phyloP scores from a whole-genome alignment of 2,888 invertebrate genomes.

The Heliconius charithonia region DNA sequence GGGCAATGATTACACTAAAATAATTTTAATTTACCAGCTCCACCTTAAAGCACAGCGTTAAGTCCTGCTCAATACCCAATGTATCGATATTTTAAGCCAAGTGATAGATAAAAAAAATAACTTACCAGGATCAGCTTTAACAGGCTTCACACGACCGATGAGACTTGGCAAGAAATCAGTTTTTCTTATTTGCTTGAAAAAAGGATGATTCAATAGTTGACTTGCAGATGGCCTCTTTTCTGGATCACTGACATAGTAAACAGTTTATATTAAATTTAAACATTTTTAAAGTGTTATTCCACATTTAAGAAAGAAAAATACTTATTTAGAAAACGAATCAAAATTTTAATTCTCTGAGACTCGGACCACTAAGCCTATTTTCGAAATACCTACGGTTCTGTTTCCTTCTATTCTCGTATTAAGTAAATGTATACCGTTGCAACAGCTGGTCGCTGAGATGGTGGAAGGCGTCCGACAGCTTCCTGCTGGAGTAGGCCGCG shows the following conservation, averaged over 20 bases:
- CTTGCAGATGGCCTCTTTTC: constrained; percentile 87
- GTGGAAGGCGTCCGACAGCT: constrained; percentile 90
- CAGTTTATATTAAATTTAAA: too few relatives aligned
- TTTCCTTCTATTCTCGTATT: too few relatives aligned
- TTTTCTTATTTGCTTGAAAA: constrained; percentile 89
- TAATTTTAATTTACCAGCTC: too few relatives aligned
- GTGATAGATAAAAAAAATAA: constrained; percentile 31
- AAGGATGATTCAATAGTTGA: constrained; percentile 88
- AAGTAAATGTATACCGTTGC: constrained; percentile 70
- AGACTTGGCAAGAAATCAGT: constrained; percentile 85
- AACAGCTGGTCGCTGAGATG: constrained; percentile 89
- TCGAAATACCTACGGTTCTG: too few relatives aligned
- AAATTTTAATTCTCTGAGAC: too few relatives aligned
- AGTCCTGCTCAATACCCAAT: background rate
- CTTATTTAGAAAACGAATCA: too few relatives aligned
- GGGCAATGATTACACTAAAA: too few relatives aligned
- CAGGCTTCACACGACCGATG: constrained; percentile 87
- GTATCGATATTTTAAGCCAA: background rate
- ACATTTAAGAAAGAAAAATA: too few relatives aligned
- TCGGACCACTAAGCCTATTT: too few relatives aligned
- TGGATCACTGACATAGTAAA: constrained; percentile 78
- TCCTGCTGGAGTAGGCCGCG: constrained; percentile 82
- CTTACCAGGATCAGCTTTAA: constrained; percentile 85
- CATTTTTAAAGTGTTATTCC: too few relatives aligned
- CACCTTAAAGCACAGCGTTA: too few relatives aligned